A percentile compares a stretch with the other conserved stretches of the same genome.
Evolutionary conservation across 1,140 invertebrate species (phyloP).

Genomic region (Drosophila subpulchrella): DNA sequence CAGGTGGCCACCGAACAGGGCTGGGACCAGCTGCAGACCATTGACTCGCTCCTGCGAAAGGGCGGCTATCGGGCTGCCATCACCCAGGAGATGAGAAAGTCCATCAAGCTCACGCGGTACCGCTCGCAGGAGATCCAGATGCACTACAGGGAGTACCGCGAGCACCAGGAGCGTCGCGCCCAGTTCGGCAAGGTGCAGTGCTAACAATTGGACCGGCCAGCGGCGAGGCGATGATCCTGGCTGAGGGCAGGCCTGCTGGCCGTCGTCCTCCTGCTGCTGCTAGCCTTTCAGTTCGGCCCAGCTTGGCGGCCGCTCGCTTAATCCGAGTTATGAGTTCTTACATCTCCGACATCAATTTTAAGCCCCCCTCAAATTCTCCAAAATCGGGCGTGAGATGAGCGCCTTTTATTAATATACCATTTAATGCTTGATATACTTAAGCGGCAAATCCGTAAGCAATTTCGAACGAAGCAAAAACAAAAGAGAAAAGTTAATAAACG

Average conservation of each 20-base stretch:
- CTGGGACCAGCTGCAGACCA: conserved; percentile 98
- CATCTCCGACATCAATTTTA: conserved; percentile 3
- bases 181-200: conserved; percentile 83
- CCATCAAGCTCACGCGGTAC: conserved; percentile 97
- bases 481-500: conserved; percentile 26
- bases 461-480: conserved; percentile 12
- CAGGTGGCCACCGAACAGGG: conserved; percentile 99
- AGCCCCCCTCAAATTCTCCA: conserved; percentile 2
- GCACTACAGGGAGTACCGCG: conserved; percentile 83
- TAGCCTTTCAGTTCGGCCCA: conserved; percentile 61
- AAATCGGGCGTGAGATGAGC: conserved; percentile 16
- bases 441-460: conserved; percentile 47
- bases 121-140: conserved; percentile 88
- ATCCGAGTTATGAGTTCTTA: conserved; percentile 17
- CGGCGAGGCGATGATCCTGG: conserved; percentile 69
- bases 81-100: conserved; percentile 93
- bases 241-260: conserved; percentile 66
- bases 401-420: conserved; percentile 51
- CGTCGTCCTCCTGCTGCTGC: conserved; percentile 59
- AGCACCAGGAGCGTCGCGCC: conserved; percentile 74
- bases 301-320: conserved; percentile 33
- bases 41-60: conserved; percentile 98
- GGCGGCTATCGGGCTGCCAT: conserved; percentile 97
- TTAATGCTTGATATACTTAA: conserved; percentile 72
- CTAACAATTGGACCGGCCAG: conserved; percentile 74